These are phyloP conservation scores for Andrena camellia DNA, from an alignment of 2,888 invertebrate species.

Conservation along the genomic window DNA sequence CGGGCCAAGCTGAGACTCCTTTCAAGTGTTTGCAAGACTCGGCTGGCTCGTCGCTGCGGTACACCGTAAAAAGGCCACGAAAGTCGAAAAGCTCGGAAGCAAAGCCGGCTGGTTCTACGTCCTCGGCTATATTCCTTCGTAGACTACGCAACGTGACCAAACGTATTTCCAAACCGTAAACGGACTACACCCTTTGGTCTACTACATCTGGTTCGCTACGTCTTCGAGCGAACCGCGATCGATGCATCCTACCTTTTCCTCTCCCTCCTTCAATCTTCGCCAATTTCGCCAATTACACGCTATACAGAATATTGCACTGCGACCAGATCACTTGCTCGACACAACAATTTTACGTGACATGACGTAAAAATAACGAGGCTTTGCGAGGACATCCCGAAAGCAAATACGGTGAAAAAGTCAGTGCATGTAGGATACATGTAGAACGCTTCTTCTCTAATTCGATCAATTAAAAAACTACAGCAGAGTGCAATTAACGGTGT, in stretches of 20 bases:
- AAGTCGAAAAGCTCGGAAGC: constrained; percentile 46
- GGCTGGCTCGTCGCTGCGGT: constrained; percentile 40
- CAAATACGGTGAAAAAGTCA: no score
- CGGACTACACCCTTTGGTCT: neutral
- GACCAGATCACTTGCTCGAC: neutral
- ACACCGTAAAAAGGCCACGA: constrained; percentile 42
- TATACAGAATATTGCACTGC: neutral
- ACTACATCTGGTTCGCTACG: neutral
- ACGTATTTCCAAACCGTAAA: constrained; percentile 48
- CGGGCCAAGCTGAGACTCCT: constrained; percentile 51
- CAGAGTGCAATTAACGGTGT: constrained; percentile 16
- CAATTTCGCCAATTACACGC: neutral
- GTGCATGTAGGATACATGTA: no score
- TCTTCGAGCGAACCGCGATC: neutral
- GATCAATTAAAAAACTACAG: constrained; percentile 24
- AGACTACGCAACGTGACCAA: constrained; percentile 39
- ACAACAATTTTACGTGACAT: no score
- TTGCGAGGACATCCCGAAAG: no score
- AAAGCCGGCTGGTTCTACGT: constrained; percentile 33
- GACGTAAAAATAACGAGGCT: no score
- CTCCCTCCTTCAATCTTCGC: neutral
- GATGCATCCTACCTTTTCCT: neutral
- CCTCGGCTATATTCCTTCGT: constrained; percentile 22
- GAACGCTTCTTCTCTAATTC: neutral
- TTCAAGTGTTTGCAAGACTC: constrained; percentile 49